These are phyloP conservation scores for Apis laboriosa DNA, from an alignment of 1,140 invertebrate species.

Conservation along the genomic window DNA sequence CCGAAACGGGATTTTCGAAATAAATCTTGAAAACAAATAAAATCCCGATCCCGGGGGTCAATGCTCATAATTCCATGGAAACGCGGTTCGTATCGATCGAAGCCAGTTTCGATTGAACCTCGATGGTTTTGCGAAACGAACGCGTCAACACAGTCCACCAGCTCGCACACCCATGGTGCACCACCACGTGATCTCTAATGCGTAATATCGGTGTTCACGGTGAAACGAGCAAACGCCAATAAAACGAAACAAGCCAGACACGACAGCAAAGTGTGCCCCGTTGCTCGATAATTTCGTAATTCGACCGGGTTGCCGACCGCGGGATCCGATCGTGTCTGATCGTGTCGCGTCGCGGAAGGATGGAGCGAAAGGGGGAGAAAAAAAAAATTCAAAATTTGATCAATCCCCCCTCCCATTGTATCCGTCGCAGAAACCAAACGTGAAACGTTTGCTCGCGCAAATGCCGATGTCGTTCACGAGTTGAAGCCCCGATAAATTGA, in stretches of 20 bases:
- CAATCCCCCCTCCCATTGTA: constrained; percentile 31
- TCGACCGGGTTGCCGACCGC: constrained; percentile 9
- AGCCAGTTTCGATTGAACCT: constrained; percentile 2
- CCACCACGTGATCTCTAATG: constrained; percentile 60
- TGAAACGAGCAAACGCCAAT: constrained; percentile 61
- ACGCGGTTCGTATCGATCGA: constrained; percentile 54
- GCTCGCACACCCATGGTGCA: constrained; percentile 13
- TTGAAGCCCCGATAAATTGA: constrained; percentile 44
- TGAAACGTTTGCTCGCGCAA: constrained; percentile 48
- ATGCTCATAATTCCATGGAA: constrained; percentile 62
- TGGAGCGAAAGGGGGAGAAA: no score
- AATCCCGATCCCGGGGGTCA: constrained; percentile 37
- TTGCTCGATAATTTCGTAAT: constrained; percentile 61
- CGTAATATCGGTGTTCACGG: constrained; percentile 65
- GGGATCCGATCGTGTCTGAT: not conserved
- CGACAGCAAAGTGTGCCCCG: constrained; percentile 16
- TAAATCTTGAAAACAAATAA: constrained; percentile 61
- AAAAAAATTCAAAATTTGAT: constrained; percentile 52
- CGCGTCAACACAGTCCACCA: constrained; percentile 40
- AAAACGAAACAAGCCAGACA: constrained; percentile 55
- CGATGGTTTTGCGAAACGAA: constrained; percentile 60
- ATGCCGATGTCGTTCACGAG: not conserved
- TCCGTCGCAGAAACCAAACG: constrained; percentile 21
- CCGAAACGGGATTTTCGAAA: constrained; percentile 53
- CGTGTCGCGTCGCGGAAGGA: not conserved